A percentile compares a stretch with the other conserved stretches of the same genome.
These are phyloP conservation scores for Trichosurus vulpecula DNA, from an alignment of 2,797 vertebrate species.

Conservation along the genomic window DNA sequence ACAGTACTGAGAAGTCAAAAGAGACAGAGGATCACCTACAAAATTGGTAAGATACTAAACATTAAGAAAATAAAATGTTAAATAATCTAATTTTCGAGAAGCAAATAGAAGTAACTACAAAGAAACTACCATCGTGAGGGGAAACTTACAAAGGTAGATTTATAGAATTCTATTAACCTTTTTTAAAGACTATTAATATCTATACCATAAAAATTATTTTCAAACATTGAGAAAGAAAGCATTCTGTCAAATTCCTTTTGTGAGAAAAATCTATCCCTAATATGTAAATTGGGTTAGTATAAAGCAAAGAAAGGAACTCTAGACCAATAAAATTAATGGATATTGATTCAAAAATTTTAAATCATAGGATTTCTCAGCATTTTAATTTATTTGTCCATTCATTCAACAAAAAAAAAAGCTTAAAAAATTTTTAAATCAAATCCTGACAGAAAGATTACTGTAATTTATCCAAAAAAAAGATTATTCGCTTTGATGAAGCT, in stretches of 20 bases:
- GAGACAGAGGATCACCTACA: background rate
- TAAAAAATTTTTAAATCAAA: background rate
- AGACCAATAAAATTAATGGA: background rate
- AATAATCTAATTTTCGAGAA: background rate
- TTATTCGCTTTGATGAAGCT: background rate
- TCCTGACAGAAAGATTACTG: background rate
- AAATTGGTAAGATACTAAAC: background rate
- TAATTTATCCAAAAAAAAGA: background rate
- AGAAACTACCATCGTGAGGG: background rate
- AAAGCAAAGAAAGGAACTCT: background rate
- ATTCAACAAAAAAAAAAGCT: no score
- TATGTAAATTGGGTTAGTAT: background rate
- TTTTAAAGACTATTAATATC: background rate
- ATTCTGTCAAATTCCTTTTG: background rate
- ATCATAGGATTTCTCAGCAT: no score
- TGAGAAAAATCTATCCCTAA: background rate
- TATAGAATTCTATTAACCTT: background rate
- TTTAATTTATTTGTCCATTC: no score
- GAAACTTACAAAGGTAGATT: background rate
- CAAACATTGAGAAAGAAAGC: background rate
- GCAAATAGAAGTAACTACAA: background rate
- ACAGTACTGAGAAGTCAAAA: background rate
- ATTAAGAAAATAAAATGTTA: background rate
- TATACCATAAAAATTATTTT: background rate
- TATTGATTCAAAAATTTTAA: background rate